Evolutionary conservation across 2,888 invertebrate genomes (phyloP), one percentile per base, ranked within the genome.

Genomic region (Gymnoscelis rufifasciata): DNA sequence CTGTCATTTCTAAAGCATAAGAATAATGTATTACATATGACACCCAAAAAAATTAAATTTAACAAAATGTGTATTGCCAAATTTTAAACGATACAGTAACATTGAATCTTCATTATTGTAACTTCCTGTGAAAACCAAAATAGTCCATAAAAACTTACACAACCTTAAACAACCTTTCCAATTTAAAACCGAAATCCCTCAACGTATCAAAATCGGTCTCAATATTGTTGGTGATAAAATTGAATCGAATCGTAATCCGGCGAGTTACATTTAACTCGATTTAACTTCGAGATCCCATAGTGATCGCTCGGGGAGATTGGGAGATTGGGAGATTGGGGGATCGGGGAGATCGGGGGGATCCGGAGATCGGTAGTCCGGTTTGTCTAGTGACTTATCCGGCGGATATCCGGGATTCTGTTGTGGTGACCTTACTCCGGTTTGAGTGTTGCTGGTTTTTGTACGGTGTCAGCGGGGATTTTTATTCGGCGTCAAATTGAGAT

Each of bases 361-460:
- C n/a, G 15, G 31, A 14, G 31, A 78, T 75, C 73, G 75, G 74
- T 80, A 83, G 83, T 80, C 77, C 77, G 73, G 74, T 82, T 78
- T 74, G 78, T 74, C 78, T 78, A 77, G 78, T 77, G 59, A 60
- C 66, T 71, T 63, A 72, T 74, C 71, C 74, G 62, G 63, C 56
- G 62, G 58, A 63, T 63, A 33, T 33, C 62, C 61, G 61, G 60
- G 19, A 7, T 24, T 39, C 13, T 35, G 23, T 28, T 14, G 52
- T 57, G 2, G 31, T 13, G 13, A 5, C 8, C 31, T 14, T 15
- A 14, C 1, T 6, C 15, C 1, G 31, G 14, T 14, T 14, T 14
- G 10, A 31, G 14, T 31, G n/a, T 31, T 31, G 59, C 50, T 59
- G 64, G 52, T 62, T 65, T 76, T 75, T 75, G 72, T 77, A 73